A percentile compares a stretch with the other conserved stretches of the same genome.
phyloP scores from a whole-genome alignment of 1,140 invertebrate genomes.

The Drosophila varians region DNA sequence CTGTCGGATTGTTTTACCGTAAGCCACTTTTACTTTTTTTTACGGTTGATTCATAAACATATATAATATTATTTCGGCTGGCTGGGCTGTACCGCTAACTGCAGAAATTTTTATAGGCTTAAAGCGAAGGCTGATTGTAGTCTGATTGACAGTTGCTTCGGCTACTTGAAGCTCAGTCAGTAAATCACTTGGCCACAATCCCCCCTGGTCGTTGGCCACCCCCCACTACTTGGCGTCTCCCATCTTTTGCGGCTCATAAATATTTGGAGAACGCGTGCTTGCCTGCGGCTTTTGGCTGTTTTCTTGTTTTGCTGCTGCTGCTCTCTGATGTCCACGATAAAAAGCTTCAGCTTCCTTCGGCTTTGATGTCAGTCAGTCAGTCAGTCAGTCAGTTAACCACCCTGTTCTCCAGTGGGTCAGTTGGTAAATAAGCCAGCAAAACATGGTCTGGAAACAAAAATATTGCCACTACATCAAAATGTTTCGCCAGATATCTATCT shows the following conservation, averaged over 20 bases:
- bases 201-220: constrained; percentile 2
- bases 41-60: no score
- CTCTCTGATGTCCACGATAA: constrained; percentile 50
- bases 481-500: constrained; percentile 58
- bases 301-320: constrained; percentile 11
- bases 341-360: constrained; percentile 39
- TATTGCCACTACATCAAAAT: constrained; percentile 56
- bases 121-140: constrained; percentile 75
- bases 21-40: constrained; percentile 77
- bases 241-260: constrained; percentile 57
- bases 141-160: constrained; percentile 72
- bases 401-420: neutral
- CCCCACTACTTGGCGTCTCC: neutral
- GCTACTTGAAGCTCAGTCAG: constrained; percentile 73
- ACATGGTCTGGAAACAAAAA: constrained; percentile 48
- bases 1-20: constrained; percentile 63
- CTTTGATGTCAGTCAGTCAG: constrained; percentile 40
- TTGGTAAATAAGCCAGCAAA: constrained; percentile 17
- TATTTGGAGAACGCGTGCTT: constrained; percentile 70
- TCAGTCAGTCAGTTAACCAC: constrained; percentile 22
- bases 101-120: constrained; percentile 75
- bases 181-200: constrained; percentile 62
- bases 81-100: constrained; percentile 48
- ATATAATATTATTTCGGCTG: constrained; percentile 12
- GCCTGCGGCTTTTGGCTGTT: constrained; percentile 43